Evolutionary conservation across 2,113 vertebrate genomes (phyloP).

Genomic region (Salvelinus namaycush): DNA sequence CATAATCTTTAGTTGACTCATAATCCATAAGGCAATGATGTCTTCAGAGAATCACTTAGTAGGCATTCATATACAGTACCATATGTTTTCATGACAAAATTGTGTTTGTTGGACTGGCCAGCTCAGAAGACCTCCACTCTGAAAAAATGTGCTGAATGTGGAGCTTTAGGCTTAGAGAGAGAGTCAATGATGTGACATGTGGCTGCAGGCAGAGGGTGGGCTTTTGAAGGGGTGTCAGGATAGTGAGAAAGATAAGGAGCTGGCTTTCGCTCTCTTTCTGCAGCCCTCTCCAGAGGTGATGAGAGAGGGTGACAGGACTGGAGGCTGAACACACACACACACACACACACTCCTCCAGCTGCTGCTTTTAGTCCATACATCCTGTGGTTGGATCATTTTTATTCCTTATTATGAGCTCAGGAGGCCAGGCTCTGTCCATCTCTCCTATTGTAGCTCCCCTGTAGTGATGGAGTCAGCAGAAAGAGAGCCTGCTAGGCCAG

Average conservation of each 20-base stretch:
- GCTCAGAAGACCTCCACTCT: conserved; percentile 6
- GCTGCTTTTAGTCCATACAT: background rate
- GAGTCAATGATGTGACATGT: conserved; percentile 3
- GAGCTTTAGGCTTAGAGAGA: background rate
- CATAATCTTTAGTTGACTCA: background rate
- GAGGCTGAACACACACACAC: conserved; percentile 6
- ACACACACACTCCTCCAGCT: conserved; percentile 9
- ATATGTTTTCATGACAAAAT: background rate
- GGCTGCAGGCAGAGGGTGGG: background rate
- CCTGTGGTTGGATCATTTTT: background rate
- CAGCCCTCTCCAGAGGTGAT: background rate
- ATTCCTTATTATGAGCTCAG: background rate
- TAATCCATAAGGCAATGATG: background rate
- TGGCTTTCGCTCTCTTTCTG: background rate
- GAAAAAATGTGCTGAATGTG: conserved; percentile 1
- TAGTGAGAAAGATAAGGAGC: background rate
- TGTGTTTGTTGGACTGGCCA: conserved; percentile 1
- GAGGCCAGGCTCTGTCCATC: background rate
- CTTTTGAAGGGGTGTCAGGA: background rate
- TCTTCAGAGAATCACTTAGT: background rate
- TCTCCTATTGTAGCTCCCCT: background rate
- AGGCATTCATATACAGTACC: background rate
- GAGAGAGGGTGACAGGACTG: background rate
- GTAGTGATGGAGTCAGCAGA: background rate
- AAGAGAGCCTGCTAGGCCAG: background rate